Evolutionary conservation across 1,140 invertebrate genomes (phyloP).

Genomic region (Trissolcus basalis): DNA sequence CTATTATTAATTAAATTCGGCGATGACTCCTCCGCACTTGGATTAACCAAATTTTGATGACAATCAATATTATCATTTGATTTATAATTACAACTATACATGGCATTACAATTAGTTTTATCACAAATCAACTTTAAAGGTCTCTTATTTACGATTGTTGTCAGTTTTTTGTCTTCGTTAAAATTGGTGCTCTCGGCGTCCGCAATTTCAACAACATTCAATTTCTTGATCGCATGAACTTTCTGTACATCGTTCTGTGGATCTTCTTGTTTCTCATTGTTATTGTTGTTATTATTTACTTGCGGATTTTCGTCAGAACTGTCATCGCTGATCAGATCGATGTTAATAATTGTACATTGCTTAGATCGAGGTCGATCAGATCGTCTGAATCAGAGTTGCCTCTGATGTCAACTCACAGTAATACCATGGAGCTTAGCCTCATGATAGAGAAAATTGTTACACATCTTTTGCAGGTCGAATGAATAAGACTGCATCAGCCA

Average conservation of each 20-base stretch:
- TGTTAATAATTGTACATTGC: conserved; percentile 55
- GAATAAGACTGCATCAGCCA: conserved; percentile 63
- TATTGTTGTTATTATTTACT: conserved; percentile 8
- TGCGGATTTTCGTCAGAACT: conserved; percentile 11
- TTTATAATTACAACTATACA: background rate
- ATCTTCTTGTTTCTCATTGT: conserved; percentile 45
- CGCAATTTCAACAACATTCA: conserved; percentile 51
- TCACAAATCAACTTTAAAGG: background rate
- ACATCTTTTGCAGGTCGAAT: conserved; percentile 58
- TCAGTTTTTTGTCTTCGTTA: conserved; percentile 34
- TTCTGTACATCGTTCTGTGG: conserved; percentile 37
- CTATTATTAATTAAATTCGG: no score
- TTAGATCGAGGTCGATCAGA: conserved; percentile 27
- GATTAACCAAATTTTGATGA: no score
- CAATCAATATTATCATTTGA: no score
- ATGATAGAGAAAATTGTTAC: conserved; percentile 61
- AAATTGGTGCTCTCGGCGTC: conserved; percentile 59
- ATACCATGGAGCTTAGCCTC: conserved; percentile 56
- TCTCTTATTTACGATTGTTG: conserved; percentile 5
- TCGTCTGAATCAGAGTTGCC: conserved; percentile 13
- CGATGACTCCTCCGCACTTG: no score
- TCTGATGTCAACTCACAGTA: conserved; percentile 22
- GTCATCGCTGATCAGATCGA: conserved; percentile 65
- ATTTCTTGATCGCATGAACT: conserved; percentile 36
- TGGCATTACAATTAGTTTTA: background rate